Percentiles rank a stretch among this genome's conserved stretches.
phyloP scores from a whole-genome alignment of 1,140 invertebrate species.

The Drosophila auraria region DNA sequence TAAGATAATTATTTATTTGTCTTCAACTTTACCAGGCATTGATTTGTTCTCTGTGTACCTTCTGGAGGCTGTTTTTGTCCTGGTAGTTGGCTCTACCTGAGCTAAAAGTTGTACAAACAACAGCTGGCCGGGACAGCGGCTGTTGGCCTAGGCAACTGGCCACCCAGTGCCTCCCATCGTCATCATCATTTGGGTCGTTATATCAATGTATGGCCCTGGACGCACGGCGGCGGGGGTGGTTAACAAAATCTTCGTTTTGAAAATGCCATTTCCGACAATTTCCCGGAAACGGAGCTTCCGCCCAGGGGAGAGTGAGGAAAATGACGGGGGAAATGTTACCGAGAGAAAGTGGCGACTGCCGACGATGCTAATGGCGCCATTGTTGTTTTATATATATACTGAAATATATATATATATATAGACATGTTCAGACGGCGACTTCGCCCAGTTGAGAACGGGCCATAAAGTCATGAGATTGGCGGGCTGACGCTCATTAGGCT shows the following conservation, averaged over 20 bases:
- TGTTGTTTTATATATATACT: slow-evolving; percentile 49
- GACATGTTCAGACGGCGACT: neutral
- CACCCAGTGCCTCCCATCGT: slow-evolving; percentile 15
- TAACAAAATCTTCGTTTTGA: slow-evolving; percentile 64
- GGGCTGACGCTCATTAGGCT: slow-evolving; percentile 50
- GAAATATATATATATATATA: slow-evolving; percentile 10
- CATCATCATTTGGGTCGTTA: slow-evolving; percentile 55
- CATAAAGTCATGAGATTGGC: slow-evolving; percentile 54
- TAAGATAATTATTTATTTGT: neutral
- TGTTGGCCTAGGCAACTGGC: slow-evolving; percentile 26
- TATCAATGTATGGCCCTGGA: slow-evolving; percentile 43
- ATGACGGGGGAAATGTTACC: slow-evolving; percentile 1
- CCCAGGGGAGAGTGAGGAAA: slow-evolving; percentile 9
- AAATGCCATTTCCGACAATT: slow-evolving; percentile 77
- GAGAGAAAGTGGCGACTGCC: slow-evolving; percentile 41
- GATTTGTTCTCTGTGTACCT: slow-evolving; percentile 5
- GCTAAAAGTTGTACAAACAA: slow-evolving; percentile 63
- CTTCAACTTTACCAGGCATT: neutral
- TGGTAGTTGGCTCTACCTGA: slow-evolving; percentile 52
- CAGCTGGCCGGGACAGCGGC: slow-evolving; percentile 43
- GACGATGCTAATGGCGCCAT: slow-evolving; percentile 66
- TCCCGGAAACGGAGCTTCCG: slow-evolving; percentile 69
- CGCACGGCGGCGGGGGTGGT: slow-evolving; percentile 14
- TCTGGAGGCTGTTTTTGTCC: slow-evolving; percentile 5
- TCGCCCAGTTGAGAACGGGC: neutral